A percentile compares a stretch with the other conserved stretches of the same genome.
phyloP scores from a whole-genome alignment of 2,888 invertebrate species.

The Gortyna flavago region DNA sequence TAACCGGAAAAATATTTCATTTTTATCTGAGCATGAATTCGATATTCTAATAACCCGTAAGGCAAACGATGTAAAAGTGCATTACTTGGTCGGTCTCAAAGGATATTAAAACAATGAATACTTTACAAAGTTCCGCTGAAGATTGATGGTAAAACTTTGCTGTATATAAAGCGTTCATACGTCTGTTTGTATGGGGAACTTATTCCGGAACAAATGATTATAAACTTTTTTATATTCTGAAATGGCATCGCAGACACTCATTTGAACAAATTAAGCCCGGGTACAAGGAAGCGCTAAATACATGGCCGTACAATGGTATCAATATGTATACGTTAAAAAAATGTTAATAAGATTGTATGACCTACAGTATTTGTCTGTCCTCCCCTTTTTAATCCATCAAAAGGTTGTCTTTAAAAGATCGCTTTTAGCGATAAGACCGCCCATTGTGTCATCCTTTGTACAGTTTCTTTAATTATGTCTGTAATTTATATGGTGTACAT shows the following conservation, averaged over 20 bases:
- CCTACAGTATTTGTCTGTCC: too few species aligned
- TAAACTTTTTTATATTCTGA: neutral
- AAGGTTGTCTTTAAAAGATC: too few species aligned
- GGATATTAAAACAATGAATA: conserved; percentile 68
- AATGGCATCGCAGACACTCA: neutral
- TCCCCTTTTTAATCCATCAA: too few species aligned
- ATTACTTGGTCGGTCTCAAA: conserved; percentile 51
- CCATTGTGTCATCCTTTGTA: too few species aligned
- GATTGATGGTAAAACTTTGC: conserved; percentile 62
- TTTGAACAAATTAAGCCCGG: too few species aligned
- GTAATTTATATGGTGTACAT: too few species aligned
- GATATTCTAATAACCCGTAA: conserved; percentile 23
- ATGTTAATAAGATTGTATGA: neutral
- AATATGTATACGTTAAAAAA: neutral
- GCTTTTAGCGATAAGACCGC: too few species aligned
- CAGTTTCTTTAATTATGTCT: too few species aligned
- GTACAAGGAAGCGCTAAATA: neutral
- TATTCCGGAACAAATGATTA: conserved; percentile 9
- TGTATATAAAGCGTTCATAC: conserved; percentile 30
- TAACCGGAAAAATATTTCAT: neutral
- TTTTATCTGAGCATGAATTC: conserved; percentile 8
- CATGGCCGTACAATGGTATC: neutral
- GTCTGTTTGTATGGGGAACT: conserved; percentile 25
- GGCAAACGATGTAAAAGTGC: conserved; percentile 41
- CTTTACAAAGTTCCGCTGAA: conserved; percentile 51